A percentile compares a stretch with the other conserved stretches of the same genome.
These are phyloP conservation scores for Drosophila navojoa DNA, from an alignment of 1,140 invertebrate genomes.

Conservation along the genomic window DNA sequence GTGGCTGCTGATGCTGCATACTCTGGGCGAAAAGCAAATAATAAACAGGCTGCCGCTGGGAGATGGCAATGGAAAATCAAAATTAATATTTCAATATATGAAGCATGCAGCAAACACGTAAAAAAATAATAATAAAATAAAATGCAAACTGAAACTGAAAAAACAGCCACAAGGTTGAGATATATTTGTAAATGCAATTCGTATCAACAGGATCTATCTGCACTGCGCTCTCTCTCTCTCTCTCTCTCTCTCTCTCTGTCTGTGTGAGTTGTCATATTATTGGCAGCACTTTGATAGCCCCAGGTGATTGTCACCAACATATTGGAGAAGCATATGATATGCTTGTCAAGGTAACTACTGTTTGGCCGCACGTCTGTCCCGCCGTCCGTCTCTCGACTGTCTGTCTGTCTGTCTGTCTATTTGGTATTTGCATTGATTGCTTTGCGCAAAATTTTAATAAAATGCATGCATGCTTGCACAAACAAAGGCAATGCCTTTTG, in stretches of 20 bases:
- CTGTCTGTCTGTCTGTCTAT: conserved; percentile 26
- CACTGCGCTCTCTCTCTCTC: background rate
- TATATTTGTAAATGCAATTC: conserved; percentile 10
- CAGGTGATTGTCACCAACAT: conserved; percentile 72
- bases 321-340: conserved; percentile 70
- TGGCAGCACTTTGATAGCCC: conserved; percentile 70
- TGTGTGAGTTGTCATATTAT: conserved; percentile 58
- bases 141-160: conserved; percentile 9
- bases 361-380: conserved; percentile 12
- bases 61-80: conserved; percentile 21
- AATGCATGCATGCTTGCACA: conserved; percentile 63
- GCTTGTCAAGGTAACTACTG: conserved; percentile 67
- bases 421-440: conserved; percentile 51
- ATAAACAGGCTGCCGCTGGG: conserved; percentile 41
- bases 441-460: conserved; percentile 66
- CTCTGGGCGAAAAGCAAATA: conserved; percentile 53
- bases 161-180: conserved; percentile 54
- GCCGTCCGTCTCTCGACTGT: conserved; percentile 20
- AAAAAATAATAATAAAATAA: conserved; percentile 6
- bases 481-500: conserved; percentile 56
- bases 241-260: background rate
- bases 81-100: conserved; percentile 76
- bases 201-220: background rate
- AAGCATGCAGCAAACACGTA: conserved; percentile 33
- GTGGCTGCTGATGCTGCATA: conserved; percentile 23